Base-by-base conservation (phyloP, 35 echinoderm and acorn worm species). In the Ptychodera flava region DNA sequence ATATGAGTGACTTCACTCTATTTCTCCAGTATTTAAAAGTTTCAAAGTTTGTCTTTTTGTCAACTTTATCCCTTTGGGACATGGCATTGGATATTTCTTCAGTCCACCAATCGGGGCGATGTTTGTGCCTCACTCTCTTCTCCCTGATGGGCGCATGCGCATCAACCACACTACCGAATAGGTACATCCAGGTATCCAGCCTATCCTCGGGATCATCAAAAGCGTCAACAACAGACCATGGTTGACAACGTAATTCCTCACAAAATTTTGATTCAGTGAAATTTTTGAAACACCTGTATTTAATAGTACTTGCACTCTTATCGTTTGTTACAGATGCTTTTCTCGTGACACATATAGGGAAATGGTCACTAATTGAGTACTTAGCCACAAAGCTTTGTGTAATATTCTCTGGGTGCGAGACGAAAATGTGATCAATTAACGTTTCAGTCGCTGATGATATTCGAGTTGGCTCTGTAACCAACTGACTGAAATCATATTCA, bases 1-100 rank as follows among this genome's bases (percentile, higher is more conserved):
- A 77, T 31, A 87, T 77, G 28, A 87, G 36, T 78, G 33, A 77
- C 32, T 77, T 76, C 14, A 87, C 85, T 78, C 78, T 78, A 87
- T 87, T 87, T 78, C 85, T 87, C 85, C 85, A 87, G 78, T 77
- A 87, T 87, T 76, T 77, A 78, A 78, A 78, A 34, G 33, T 77
- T 31, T 34, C 85, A 0, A 22, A 76, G 76, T 78, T 31, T 16
- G 75, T 78, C 27, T 64, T 64, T 64, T 22, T 64, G 22, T 64
- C 22, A 12, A 22, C 45, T 64, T 64, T 64, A 64, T 64, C 45
- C 6, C 45, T 6, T 12, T 64, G 6, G 6, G 45, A 64, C 45
- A 6, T 64, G 6, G 45, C 45, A 6, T 64, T 6, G 45, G 45
- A 64, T 64, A 64, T 64, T 22, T 64, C 45, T 6, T 64, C 45